These are phyloP conservation scores for Alligator mississippiensis DNA, from an alignment of 2,113 vertebrate species.

Conservation along the genomic window DNA sequence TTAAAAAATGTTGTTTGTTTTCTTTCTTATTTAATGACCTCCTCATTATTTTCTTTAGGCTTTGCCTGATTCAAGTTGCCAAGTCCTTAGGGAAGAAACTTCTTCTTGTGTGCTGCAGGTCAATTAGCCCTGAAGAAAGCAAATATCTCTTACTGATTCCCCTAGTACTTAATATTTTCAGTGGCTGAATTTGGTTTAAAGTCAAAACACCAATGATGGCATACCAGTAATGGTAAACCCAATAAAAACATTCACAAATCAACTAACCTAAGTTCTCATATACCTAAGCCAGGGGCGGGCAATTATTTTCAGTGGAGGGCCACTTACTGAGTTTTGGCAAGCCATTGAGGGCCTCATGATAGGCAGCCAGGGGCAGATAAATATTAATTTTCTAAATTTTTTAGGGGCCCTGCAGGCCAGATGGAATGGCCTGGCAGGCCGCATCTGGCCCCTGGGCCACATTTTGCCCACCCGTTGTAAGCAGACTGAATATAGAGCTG, in stretches of 20 bases:
- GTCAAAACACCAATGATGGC: background rate
- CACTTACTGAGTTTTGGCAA: too few relatives aligned
- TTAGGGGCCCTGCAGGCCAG: too few relatives aligned
- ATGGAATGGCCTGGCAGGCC: too few relatives aligned
- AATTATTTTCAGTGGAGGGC: too few relatives aligned
- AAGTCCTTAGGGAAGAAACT: background rate
- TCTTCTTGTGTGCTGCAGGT: background rate
- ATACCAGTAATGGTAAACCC: background rate
- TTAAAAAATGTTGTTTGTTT: background rate
- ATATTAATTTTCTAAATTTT: too few relatives aligned
- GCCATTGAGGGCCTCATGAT: too few relatives aligned
- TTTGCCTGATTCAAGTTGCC: background rate
- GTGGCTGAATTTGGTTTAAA: background rate
- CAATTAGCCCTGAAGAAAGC: background rate
- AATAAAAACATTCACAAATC: background rate
- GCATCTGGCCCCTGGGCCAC: too few relatives aligned
- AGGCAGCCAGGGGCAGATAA: too few relatives aligned
- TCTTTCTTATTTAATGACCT: background rate
- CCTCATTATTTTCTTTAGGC: background rate
- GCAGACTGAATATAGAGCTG: too few relatives aligned
- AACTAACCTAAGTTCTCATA: background rate
- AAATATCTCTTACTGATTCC: background rate
- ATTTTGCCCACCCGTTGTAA: background rate
- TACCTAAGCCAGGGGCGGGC: background rate
- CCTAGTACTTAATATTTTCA: background rate